Base-by-base conservation (phyloP, 2,113 vertebrate genomes). In the Carlito syrichta region DNA sequence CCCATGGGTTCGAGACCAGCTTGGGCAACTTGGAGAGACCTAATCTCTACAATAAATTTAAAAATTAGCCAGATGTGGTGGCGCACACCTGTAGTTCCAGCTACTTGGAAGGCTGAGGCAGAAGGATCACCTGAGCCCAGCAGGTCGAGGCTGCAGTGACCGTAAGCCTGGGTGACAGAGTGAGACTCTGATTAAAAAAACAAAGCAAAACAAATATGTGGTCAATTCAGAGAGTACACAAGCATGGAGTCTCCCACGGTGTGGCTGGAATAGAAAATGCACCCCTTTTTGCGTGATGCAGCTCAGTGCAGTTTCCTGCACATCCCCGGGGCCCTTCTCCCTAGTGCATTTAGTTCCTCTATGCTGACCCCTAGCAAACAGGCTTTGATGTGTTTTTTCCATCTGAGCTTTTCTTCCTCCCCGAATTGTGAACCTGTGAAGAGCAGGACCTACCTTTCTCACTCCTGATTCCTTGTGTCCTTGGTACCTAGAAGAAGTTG, bases 201-300 rank as follows among this genome's bases (percentile, higher is more conserved):
- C n/a, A n/a, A n/a, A n/a, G n/a, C n/a, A n/a, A n/a, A n/a, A n/a
- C n/a, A 91, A 8, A 73, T 56, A 27, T 35, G 23, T 43, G 38
- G 23, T 73, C 60, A 73, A 22, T 69, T 1, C 13, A 60, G 14
- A 58, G 48, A 54, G 27, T 30, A 27, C 19, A 3, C 19, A 69
- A 19, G 48, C 2, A 4, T 7, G 16, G 54, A 8, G 1, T 52
- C 9, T 60, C 35, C 16, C 10, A 2, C 2, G 1, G 3, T 20
- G 30, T 77, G 81, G 13, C 68, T 43, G 2, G 27, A 27, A 43
- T 43, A 43, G 68, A 83, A 52, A 38, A 54, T 19, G 13, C 43
- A 38, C 1, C 20, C 6, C 13, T 48, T 13, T 71, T 4, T 52
- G n/a, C 20, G 11, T 17, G 25, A 35, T 19, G 3, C 27, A 43